A percentile compares a stretch with the other conserved stretches of the same genome.
Evolutionary conservation across 2,797 vertebrate genomes (phyloP).

Genomic region (Aldrovandia affinis): DNA sequence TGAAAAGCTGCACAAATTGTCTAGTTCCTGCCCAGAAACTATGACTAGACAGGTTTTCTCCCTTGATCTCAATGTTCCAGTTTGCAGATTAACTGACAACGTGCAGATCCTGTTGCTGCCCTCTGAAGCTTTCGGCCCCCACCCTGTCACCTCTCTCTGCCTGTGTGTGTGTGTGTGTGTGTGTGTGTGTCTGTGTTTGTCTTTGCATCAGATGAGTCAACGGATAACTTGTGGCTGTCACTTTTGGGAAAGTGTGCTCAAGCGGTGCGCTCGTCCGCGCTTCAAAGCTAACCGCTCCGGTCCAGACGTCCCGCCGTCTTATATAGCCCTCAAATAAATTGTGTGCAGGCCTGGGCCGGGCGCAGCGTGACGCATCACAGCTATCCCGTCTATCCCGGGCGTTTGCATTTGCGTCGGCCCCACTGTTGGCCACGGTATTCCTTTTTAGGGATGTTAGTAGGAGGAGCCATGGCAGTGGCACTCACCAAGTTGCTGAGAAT

Average conservation of each 20-base stretch:
- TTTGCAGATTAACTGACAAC: background rate
- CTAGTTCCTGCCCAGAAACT: background rate
- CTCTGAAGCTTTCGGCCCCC: background rate
- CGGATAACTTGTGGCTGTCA: background rate
- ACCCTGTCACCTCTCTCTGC: no score
- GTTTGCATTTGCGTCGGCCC: no score
- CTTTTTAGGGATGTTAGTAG: background rate
- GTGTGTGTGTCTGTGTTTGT: no score
- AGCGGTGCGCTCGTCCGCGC: background rate
- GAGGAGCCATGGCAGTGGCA: background rate
- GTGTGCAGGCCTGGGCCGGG: no score
- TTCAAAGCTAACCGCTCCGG: background rate
- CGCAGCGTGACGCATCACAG: background rate
- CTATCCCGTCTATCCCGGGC: background rate
- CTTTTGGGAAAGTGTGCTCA: background rate
- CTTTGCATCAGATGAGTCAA: background rate
- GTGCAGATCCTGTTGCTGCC: slow-evolving; percentile 12
- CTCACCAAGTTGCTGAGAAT: background rate
- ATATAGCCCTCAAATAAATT: background rate
- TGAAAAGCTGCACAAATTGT: background rate
- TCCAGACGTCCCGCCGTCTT: background rate
- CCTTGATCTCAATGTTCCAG: background rate
- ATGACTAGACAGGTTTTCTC: background rate
- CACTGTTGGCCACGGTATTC: background rate
- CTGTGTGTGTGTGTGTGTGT: no score